Evolutionary conservation across 2,888 invertebrate genomes (phyloP).

Genomic region (Monoplex corrugatus): DNA sequence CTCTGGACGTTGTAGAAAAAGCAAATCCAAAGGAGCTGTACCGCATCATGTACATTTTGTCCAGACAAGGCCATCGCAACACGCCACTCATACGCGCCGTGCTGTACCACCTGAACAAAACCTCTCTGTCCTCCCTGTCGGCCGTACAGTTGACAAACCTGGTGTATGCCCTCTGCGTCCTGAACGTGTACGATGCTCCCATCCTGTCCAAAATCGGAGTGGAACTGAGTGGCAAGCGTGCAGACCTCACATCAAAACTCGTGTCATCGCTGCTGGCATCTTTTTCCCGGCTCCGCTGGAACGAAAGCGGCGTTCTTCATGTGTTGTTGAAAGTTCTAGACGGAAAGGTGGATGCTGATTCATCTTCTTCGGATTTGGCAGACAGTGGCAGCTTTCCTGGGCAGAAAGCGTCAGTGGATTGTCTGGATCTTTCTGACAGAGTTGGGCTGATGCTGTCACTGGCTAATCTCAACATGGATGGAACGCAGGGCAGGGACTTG

Average conservation of each 20-base stretch:
- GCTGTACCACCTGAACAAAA: slow-evolving; percentile 56
- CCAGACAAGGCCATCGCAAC: slow-evolving; percentile 55
- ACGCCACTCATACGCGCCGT: slow-evolving; percentile 57
- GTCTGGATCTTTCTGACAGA: slow-evolving; percentile 44
- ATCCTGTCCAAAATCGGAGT: slow-evolving; percentile 51
- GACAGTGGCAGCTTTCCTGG: neutral
- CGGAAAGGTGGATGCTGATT: neutral
- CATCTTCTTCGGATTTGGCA: neutral
- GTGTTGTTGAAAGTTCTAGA: slow-evolving; percentile 45
- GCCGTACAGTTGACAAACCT: slow-evolving; percentile 56
- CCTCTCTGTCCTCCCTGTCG: slow-evolving; percentile 40
- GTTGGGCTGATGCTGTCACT: slow-evolving; percentile 46
- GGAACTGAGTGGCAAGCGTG: slow-evolving; percentile 30
- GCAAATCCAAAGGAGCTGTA: slow-evolving; percentile 57
- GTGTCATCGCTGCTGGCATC: slow-evolving; percentile 48
- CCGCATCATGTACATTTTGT: slow-evolving; percentile 56
- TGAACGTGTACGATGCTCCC: slow-evolving; percentile 52
- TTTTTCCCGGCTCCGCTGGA: slow-evolving; percentile 53
- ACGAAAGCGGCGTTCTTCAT: slow-evolving; percentile 42
- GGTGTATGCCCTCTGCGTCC: slow-evolving; percentile 51
- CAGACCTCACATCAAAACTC: slow-evolving; percentile 34
- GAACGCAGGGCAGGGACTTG: neutral
- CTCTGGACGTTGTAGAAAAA: slow-evolving; percentile 56
- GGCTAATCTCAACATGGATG: slow-evolving; percentile 50
- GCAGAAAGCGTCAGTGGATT: neutral